Evolutionary conservation across 2,797 vertebrate genomes (phyloP).

Genomic region (Epinephelus coioides): DNA sequence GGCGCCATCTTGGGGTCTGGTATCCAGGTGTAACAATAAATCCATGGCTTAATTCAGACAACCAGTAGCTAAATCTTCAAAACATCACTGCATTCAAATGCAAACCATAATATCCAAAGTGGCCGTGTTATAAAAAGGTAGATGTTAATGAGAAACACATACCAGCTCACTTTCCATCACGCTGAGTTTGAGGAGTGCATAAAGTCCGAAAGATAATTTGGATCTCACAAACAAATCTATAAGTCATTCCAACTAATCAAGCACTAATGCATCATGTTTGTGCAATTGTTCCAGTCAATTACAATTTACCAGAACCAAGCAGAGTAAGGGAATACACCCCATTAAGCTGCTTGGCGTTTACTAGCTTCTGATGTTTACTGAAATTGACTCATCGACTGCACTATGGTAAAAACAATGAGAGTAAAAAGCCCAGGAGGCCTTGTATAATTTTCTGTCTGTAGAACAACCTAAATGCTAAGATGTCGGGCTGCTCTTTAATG

Average conservation of each 20-base stretch:
- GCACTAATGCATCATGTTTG: conserved; percentile 66
- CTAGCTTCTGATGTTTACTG: conserved; percentile 68
- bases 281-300: conserved; percentile 75
- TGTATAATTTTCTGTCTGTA: conserved; percentile 53
- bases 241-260: conserved; percentile 70
- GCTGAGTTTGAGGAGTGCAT: conserved; percentile 18
- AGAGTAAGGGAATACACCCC: conserved; percentile 62
- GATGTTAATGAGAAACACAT: conserved; percentile 26
- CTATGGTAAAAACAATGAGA: conserved; percentile 67
- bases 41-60: not conserved
- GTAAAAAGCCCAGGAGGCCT: conserved; percentile 58
- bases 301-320: conserved; percentile 69
- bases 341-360: conserved; percentile 63
- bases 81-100: conserved; percentile 16
- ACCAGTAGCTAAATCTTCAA: not conserved
- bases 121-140: conserved; percentile 3
- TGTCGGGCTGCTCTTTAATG: conserved; percentile 36
- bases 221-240: conserved; percentile 66
- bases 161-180: conserved; percentile 35
- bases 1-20: no score
- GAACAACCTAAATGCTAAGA: conserved; percentile 52
- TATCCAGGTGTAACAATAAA: no score
- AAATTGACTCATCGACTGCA: conserved; percentile 74
- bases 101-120: not conserved
- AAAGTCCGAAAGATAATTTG: conserved; percentile 60